Evolutionary conservation across 2,113 vertebrate genomes (phyloP).

Genomic region (Siphamia tubifer): DNA sequence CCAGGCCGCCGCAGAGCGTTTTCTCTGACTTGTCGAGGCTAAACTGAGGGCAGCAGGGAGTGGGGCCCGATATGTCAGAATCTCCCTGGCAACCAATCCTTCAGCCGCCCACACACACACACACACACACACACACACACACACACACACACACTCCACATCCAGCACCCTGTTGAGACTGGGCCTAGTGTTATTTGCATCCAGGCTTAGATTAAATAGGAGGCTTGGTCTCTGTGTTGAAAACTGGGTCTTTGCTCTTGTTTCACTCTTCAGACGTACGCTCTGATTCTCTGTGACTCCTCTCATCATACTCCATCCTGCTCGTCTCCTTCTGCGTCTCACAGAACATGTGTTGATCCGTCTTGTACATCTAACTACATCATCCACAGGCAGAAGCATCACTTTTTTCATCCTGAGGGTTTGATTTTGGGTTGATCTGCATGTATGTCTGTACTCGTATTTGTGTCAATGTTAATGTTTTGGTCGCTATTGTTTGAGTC

Average conservation of each 20-base stretch:
- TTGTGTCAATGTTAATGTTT: constrained; percentile 15
- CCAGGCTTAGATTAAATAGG: constrained; percentile 69
- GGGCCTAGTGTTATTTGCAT: constrained; percentile 63
- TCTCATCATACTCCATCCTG: neutral
- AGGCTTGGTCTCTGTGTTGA: constrained; percentile 24
- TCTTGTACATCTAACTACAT: constrained; percentile 15
- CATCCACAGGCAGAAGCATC: constrained; percentile 30
- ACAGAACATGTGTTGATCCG: constrained; percentile 7
- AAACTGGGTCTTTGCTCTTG: constrained; percentile 28
- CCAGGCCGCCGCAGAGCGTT: constrained; percentile 57
- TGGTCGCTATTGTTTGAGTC: no score
- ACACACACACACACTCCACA: constrained; percentile 29
- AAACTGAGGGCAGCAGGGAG: constrained; percentile 82
- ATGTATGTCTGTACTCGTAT: neutral
- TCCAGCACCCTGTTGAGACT: constrained; percentile 43
- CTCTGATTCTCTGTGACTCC: neutral
- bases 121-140: constrained; percentile 37
- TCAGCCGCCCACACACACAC: constrained; percentile 66
- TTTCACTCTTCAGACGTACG: constrained; percentile 29
- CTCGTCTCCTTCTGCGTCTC: constrained; percentile 7
- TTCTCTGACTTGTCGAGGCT: constrained; percentile 79
- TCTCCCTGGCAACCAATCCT: constrained; percentile 80
- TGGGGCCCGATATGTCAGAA: constrained; percentile 79
- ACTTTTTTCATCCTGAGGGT: constrained; percentile 22
- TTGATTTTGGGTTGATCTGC: neutral